A percentile compares a stretch with the other conserved stretches of the same genome.
phyloP scores from a whole-genome alignment of 1,140 invertebrate genomes.

The Temnothorax curvispinosus region DNA sequence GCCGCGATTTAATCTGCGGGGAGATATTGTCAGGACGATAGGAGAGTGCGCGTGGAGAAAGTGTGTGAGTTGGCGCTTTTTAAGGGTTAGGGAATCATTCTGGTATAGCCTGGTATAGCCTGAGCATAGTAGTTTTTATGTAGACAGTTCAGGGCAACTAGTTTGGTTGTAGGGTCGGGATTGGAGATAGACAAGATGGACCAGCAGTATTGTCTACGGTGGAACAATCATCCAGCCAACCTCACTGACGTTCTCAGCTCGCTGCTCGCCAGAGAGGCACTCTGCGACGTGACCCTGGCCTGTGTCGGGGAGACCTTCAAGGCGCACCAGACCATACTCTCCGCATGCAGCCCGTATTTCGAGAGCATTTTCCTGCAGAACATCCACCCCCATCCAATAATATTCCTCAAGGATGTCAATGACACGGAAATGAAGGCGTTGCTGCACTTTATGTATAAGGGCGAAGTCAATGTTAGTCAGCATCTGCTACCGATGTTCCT shows the following conservation, averaged over 20 bases:
- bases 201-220: conserved; percentile 97
- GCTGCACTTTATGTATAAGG: conserved; percentile 96
- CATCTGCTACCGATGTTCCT: conserved; percentile 95
- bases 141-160: conserved; percentile 76
- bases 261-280: conserved; percentile 93
- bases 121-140: conserved; percentile 42
- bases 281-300: conserved; percentile 96
- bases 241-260: conserved; percentile 95
- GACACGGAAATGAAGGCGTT: conserved; percentile 94
- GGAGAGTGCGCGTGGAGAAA: conserved; percentile 70
- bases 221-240: conserved; percentile 97
- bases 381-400: conserved; percentile 95
- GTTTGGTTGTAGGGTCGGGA: conserved; percentile 84
- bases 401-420: conserved; percentile 96
- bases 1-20: conserved; percentile 71
- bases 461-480: conserved; percentile 95
- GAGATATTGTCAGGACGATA: conserved; percentile 73
- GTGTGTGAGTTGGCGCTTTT: conserved; percentile 74
- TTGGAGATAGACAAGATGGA: conserved; percentile 90
- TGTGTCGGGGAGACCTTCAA: conserved; percentile 96
- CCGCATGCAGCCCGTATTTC: conserved; percentile 97
- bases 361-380: conserved; percentile 97
- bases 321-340: conserved; percentile 97
- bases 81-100: conserved; percentile 75
- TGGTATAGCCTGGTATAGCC: no score